Evolutionary conservation across 1,140 invertebrate species (phyloP).

Genomic region (Hirudo medicinalis): DNA sequence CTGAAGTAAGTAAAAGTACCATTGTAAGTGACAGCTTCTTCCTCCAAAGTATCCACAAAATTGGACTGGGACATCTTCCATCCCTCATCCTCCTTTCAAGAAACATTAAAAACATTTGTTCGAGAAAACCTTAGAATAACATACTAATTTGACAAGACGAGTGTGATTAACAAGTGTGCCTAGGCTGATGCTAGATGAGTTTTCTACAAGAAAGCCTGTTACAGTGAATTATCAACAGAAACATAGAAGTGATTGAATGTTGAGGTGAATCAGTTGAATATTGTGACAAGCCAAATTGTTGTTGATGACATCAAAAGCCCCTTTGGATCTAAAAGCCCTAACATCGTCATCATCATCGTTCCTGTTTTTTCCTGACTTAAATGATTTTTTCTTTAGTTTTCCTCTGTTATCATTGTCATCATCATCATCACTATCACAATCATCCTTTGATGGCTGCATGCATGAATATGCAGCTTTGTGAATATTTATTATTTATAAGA

Average conservation of each 20-base stretch:
- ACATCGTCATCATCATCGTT: not conserved
- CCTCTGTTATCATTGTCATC: slow-evolving; percentile 12
- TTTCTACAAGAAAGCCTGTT: too few relatives aligned
- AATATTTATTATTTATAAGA: slow-evolving; percentile 33
- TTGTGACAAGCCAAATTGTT: too few relatives aligned
- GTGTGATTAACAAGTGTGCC: too few relatives aligned
- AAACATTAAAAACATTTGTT: slow-evolving; percentile 1
- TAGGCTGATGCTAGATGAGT: too few relatives aligned
- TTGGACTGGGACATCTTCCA: slow-evolving; percentile 41
- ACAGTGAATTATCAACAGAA: too few relatives aligned
- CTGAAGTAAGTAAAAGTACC: slow-evolving; percentile 24
- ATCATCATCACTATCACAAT: not conserved
- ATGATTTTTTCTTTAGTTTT: not conserved
- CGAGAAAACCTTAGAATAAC: not conserved
- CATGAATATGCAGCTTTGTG: slow-evolving; percentile 33
- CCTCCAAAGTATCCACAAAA: slow-evolving; percentile 38
- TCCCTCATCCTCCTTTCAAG: slow-evolving; percentile 41
- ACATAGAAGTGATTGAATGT: too few relatives aligned
- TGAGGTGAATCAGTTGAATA: too few relatives aligned
- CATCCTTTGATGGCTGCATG: not conserved
- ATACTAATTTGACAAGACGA: not conserved
- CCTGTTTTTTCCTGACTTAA: not conserved
- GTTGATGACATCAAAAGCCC: too few relatives aligned
- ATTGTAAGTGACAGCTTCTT: slow-evolving; percentile 34
- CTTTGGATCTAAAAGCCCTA: not conserved